Conservation (phyloP, 2,888 invertebrate species). For the Ethmia dodecea region DNA sequence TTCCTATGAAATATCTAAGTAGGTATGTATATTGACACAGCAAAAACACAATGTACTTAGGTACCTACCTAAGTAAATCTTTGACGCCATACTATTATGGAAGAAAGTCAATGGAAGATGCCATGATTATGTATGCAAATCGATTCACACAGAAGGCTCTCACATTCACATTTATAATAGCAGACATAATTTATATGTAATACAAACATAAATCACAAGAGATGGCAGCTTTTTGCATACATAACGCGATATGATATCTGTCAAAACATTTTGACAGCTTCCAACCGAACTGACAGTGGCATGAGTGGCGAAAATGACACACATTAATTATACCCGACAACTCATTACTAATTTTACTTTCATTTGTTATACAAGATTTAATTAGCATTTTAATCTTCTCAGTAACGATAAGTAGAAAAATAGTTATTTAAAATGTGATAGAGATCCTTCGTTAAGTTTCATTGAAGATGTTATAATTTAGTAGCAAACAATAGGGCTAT, state of each 20-base stretch:
- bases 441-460: too few relatives aligned
- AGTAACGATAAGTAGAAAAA: too few relatives aligned
- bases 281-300: constrained; percentile 36
- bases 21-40: too few relatives aligned
- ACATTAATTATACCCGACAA: constrained; percentile 58
- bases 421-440: too few relatives aligned
- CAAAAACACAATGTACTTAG: too few relatives aligned
- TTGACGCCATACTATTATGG: too few relatives aligned
- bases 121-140: neutral
- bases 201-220: constrained; percentile 9
- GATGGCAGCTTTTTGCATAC: constrained; percentile 8
- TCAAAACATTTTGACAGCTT: constrained; percentile 51
- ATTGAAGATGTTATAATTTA: too few relatives aligned
- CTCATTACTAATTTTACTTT: constrained; percentile 55
- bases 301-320: constrained; percentile 50
- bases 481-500: too few relatives aligned
- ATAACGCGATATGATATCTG: constrained; percentile 27
- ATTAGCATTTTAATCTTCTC: constrained; percentile 3
- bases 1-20: too few relatives aligned
- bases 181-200: constrained; percentile 4
- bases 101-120: too few relatives aligned
- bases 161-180: constrained; percentile 5
- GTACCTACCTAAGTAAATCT: too few relatives aligned
- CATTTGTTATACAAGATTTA: constrained; percentile 58
- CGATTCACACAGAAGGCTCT: constrained; percentile 5